Conservation (phyloP, 2,113 vertebrate species). For the Micromys minutus region DNA sequence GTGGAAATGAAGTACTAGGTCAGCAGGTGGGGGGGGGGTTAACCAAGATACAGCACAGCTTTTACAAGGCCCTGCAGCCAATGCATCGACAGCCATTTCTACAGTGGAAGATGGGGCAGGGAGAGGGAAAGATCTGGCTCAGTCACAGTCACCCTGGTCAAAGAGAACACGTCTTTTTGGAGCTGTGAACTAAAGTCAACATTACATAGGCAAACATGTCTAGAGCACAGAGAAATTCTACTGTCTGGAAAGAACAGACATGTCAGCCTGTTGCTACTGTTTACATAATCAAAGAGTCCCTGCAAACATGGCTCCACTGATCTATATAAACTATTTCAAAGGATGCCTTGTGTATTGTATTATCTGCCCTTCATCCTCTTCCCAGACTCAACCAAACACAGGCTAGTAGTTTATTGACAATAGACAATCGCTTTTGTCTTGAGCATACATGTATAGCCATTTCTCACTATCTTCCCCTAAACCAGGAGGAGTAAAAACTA, state of each 20-base stretch:
- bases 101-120: neutral
- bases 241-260: neutral
- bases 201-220: neutral
- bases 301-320: neutral
- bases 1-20: neutral
- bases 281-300: neutral
- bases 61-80: neutral
- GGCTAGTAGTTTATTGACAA: neutral
- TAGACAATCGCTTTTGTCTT: neutral
- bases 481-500: neutral
- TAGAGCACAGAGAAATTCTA: neutral
- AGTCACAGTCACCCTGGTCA: neutral
- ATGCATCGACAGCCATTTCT: neutral
- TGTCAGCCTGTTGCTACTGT: neutral
- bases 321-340: neutral
- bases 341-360: fast-evolving
- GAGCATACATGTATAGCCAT: neutral
- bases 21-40: neutral
- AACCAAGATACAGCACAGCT: neutral
- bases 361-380: neutral
- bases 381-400: neutral
- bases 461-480: neutral
- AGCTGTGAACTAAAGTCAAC: neutral
- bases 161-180: neutral
- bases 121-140: fast-evolving